Evolutionary conservation across 2,888 invertebrate genomes (phyloP).

Genomic region (Ectropis crepuscularia): DNA sequence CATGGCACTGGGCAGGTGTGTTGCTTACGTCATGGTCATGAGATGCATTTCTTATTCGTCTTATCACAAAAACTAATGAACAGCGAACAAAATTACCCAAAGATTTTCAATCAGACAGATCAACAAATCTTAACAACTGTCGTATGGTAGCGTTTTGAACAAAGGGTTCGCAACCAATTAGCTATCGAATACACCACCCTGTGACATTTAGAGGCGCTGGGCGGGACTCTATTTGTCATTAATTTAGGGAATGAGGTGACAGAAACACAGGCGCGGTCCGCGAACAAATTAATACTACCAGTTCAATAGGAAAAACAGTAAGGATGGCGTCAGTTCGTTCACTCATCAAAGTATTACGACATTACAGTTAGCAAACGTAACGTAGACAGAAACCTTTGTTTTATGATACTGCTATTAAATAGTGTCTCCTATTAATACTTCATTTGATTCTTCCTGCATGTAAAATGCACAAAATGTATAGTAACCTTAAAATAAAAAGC

Average conservation of each 20-base stretch:
- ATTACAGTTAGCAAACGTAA: too few relatives aligned
- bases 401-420: too few relatives aligned
- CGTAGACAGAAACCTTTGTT: too few relatives aligned
- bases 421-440: too few relatives aligned
- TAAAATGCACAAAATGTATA: too few relatives aligned
- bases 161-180: slow-evolving; percentile 79
- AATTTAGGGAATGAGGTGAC: slow-evolving; percentile 82
- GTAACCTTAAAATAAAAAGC: too few relatives aligned
- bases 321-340: neutral
- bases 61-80: neutral
- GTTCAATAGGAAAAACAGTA: slow-evolving; percentile 33
- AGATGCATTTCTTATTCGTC: too few relatives aligned
- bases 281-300: slow-evolving; percentile 72
- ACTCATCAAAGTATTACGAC: too few relatives aligned
- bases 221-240: slow-evolving; percentile 79
- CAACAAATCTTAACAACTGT: slow-evolving; percentile 51
- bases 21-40: too few relatives aligned
- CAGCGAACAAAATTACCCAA: too few relatives aligned
- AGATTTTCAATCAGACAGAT: neutral
- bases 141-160: slow-evolving; percentile 47
- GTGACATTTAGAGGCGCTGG: slow-evolving; percentile 71
- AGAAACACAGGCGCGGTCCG: slow-evolving; percentile 74
- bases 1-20: too few relatives aligned
- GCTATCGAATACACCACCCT: slow-evolving; percentile 72
- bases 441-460: too few relatives aligned